Evolutionary conservation across 1,140 invertebrate species (phyloP), one percentile per base, ranked within the genome.

Genomic region (Harlomillsia oculata): DNA sequence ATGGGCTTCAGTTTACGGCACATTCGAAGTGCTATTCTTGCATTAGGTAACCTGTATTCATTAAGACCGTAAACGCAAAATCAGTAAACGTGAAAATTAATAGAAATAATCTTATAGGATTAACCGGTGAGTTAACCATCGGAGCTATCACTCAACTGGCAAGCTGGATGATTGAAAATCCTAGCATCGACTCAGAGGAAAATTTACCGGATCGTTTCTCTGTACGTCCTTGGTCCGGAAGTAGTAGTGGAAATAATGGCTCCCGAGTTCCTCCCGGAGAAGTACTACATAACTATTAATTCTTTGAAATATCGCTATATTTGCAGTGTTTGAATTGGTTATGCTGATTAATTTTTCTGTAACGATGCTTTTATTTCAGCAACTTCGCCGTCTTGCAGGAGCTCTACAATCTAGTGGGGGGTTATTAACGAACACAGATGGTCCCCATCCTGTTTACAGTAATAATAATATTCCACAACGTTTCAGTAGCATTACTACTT

Each of bases 141-240:
- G 71, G 76, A 26, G 72, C 72, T 21, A 75, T 82, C 11, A 81
- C 80, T 67, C 74, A 74, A 59, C 67, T 82, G 29, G 80, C 78
- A n/a, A 79, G 75, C 1, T 82, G 80, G 80, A 82, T 82, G 80
- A 67, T 82, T 23, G 80, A 82, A 62, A 76, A 82, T 68, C 79
- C 80, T 0, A 72, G 69, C 28, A 71, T 76, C 50, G 74, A 73
- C 3, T 63, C 67, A 1, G 59, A 60, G 14, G 53, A 56, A n/a
- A 5, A 8, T 3, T 32, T 45, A 5, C 16, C 14, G 11, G 2
- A 8, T 5, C 28, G 51, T 18, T n/a, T 30, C 26, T 37, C 30
- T 20, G 28, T 44, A 1, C 11, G 52, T 28, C 52, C 58, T 8
- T 55, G 51, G 58, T 58, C 56, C 9, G 23, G 51, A 0, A 49